phyloP scores from a whole-genome alignment of 2,113 vertebrate species.

The Mus pahari region DNA sequence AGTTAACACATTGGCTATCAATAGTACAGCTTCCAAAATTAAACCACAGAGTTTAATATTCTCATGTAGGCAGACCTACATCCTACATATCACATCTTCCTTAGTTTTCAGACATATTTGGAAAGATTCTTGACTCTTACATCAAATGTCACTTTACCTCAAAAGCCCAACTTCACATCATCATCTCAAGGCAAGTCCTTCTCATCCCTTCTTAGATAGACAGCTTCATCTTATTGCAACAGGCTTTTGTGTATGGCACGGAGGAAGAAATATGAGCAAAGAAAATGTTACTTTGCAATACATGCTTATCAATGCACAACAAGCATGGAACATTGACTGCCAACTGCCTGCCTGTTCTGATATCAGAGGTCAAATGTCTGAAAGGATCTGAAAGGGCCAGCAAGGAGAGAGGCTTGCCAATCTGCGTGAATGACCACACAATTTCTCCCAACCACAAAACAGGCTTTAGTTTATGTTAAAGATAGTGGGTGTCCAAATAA shows the following conservation, averaged over 20 bases:
- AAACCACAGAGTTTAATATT: not conserved
- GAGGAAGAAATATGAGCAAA: not conserved
- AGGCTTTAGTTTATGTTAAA: not conserved
- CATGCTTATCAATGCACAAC: not conserved
- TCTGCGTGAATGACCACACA: not conserved
- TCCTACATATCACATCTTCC: not conserved
- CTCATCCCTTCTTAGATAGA: not conserved
- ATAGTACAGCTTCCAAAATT: not conserved
- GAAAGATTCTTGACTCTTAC: not conserved
- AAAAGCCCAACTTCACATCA: not conserved
- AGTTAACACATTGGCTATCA: not conserved
- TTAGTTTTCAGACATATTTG: not conserved
- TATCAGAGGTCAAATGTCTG: not conserved
- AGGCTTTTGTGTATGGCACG: not conserved
- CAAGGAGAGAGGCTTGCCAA: not conserved
- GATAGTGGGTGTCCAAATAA: not conserved
- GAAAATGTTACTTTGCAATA: not conserved
- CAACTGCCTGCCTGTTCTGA: not conserved
- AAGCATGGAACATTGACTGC: not conserved
- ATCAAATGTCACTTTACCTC: not conserved
- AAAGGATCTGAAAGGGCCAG: not conserved
- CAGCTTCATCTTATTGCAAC: not conserved
- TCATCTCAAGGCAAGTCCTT: not conserved
- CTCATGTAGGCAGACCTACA: not conserved
- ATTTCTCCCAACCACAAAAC: not conserved